Conservation (phyloP, 2,888 invertebrate genomes). For the Mesorhabditis belari region DNA sequence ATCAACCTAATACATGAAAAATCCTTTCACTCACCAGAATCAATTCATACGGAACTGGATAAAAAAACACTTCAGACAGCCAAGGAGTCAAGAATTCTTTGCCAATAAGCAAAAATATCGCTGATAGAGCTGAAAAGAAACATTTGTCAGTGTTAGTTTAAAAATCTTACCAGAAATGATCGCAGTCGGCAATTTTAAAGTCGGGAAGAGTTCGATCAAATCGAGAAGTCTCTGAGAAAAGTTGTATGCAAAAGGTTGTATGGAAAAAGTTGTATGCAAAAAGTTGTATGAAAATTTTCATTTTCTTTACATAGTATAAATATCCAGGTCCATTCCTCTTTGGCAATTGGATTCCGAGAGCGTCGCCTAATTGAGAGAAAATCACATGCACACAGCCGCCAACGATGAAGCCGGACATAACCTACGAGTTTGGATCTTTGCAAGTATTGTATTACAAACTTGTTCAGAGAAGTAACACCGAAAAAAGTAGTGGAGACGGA, state of each 20-base stretch:
- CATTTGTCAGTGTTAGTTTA: neutral
- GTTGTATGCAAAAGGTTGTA: neutral
- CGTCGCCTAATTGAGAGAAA: constrained; percentile 48
- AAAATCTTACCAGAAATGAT: constrained; percentile 38
- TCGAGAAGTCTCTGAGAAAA: constrained; percentile 36
- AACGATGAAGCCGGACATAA: constrained; percentile 49
- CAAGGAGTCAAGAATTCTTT: constrained; percentile 46
- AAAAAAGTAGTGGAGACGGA: constrained; percentile 40
- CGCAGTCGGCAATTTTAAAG: constrained; percentile 33
- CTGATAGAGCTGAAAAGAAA: neutral
- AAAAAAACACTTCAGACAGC: constrained; percentile 45
- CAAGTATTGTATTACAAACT: too few relatives aligned
- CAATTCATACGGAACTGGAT: constrained; percentile 49
- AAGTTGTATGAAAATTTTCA: neutral
- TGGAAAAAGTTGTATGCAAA: neutral
- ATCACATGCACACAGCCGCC: constrained; percentile 51
- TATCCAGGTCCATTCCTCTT: constrained; percentile 43
- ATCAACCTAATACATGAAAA: too few relatives aligned
- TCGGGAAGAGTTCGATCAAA: constrained; percentile 25
- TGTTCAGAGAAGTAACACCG: constrained; percentile 50
- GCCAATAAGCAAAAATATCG: constrained; percentile 22
- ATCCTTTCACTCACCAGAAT: constrained; percentile 38
- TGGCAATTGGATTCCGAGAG: constrained; percentile 43
- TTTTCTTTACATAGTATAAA: constrained; percentile 43
- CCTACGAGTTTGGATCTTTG: constrained; percentile 8